Percentiles rank a stretch among this genome's conserved stretches.
Evolutionary conservation across 2,113 vertebrate species (phyloP).

Genomic region (Sylvicapra grimmia): DNA sequence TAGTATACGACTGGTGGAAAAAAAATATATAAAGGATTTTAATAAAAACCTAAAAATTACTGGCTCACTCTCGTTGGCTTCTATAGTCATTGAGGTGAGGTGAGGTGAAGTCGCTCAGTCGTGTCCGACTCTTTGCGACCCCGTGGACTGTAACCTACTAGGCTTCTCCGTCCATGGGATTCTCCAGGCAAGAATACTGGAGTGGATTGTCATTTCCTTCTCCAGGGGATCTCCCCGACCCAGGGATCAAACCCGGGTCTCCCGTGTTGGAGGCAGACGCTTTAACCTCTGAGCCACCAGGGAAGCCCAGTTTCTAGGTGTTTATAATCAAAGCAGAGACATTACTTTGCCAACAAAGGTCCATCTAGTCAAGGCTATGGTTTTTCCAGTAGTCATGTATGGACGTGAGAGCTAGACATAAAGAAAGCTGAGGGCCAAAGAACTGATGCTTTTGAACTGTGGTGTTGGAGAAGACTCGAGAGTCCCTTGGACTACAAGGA

Average conservation of each 20-base stretch:
- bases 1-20: neutral
- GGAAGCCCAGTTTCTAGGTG: too few species aligned
- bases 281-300: too few species aligned
- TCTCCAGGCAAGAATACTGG: too few species aligned
- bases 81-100: fast-evolving
- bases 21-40: neutral
- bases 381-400: neutral
- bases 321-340: neutral
- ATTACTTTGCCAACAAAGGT: neutral
- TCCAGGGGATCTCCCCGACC: too few species aligned
- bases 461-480: neutral
- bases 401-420: neutral
- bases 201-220: too few species aligned
- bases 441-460: neutral
- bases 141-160: too few species aligned
- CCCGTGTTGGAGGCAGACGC: too few species aligned
- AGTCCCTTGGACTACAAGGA: neutral
- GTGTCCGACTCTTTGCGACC: too few species aligned
- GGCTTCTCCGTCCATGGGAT: too few species aligned
- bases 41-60: neutral
- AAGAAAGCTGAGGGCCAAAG: neutral
- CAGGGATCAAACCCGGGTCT: too few species aligned
- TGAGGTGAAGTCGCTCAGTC: too few species aligned
- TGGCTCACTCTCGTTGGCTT: neutral
- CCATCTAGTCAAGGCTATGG: neutral